phyloP scores from a whole-genome alignment of 2,797 vertebrate species.

The Coregonus ussuriensis region DNA sequence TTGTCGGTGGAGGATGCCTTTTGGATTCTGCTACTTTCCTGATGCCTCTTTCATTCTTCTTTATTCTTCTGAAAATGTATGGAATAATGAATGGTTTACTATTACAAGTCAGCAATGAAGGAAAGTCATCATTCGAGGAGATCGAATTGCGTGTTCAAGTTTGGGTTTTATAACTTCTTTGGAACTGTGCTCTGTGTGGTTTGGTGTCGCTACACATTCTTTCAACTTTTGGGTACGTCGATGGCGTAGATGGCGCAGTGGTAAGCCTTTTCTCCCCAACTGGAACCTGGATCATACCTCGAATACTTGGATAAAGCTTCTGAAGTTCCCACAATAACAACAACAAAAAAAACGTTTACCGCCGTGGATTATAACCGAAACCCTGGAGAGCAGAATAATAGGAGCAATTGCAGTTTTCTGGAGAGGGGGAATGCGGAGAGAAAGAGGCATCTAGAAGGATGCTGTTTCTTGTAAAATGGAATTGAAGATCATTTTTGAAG shows the following conservation, averaged over 20 bases:
- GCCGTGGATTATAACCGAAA: conserved; percentile 43
- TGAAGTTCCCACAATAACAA: background rate
- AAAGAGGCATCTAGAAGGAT: conserved; percentile 77
- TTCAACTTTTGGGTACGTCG: conserved; percentile 42
- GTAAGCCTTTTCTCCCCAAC: conserved; percentile 9
- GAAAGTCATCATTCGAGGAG: conserved; percentile 8
- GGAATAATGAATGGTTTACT: conserved; percentile 32
- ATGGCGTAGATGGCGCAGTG: conserved; percentile 53
- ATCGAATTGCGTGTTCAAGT: conserved; percentile 35
- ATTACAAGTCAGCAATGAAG: conserved; percentile 10
- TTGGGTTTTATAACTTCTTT: conserved; percentile 55
- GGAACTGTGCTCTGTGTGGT: conserved; percentile 42
- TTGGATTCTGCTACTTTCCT: conserved; percentile 20
- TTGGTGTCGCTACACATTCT: conserved; percentile 50
- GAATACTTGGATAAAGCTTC: conserved; percentile 23
- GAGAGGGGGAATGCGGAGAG: conserved; percentile 66
- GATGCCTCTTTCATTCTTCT: conserved; percentile 9
- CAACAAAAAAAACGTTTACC: background rate
- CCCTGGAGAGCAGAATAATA: conserved; percentile 14
- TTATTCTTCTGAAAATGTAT: conserved; percentile 10
- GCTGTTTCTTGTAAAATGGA: conserved; percentile 78
- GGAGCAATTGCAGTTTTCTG: conserved; percentile 25
- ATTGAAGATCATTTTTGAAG: conserved; percentile 71
- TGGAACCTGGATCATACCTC: conserved; percentile 23
- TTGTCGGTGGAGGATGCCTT: conserved; percentile 15